phyloP scores from a whole-genome alignment of 2,113 vertebrate species.

The Calonectris borealis region DNA sequence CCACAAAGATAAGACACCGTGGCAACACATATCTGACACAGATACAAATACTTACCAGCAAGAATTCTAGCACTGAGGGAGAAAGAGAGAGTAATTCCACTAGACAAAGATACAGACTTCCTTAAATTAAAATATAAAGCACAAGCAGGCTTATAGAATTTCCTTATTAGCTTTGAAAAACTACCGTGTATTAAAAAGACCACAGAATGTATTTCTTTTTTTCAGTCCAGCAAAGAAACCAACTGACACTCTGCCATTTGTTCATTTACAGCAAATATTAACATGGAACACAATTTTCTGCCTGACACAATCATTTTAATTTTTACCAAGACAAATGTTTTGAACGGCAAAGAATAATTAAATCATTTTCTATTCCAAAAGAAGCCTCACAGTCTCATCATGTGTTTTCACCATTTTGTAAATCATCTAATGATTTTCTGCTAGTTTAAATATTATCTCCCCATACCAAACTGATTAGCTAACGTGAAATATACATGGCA shows the following conservation, averaged over 20 bases:
- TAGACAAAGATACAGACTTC: background rate
- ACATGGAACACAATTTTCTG: constrained; percentile 61
- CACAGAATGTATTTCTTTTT: background rate
- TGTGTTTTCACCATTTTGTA: constrained; percentile 35
- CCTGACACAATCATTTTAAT: constrained; percentile 57
- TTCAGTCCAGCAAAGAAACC: background rate
- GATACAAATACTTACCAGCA: background rate
- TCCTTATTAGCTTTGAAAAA: constrained; percentile 28
- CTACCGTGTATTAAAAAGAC: background rate
- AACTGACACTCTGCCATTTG: background rate
- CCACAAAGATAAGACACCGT: background rate
- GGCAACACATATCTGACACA: background rate
- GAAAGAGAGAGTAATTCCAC: background rate
- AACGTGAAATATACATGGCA: background rate
- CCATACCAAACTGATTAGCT: constrained; percentile 53
- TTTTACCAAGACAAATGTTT: constrained; percentile 60
- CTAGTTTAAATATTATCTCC: constrained; percentile 63
- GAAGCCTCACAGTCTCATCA: background rate
- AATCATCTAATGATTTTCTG: constrained; percentile 72
- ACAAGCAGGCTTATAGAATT: background rate
- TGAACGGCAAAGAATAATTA: constrained; percentile 34
- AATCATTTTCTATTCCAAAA: constrained; percentile 57
- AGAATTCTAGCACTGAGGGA: background rate
- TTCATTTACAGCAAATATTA: constrained; percentile 63
- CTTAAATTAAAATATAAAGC: constrained; percentile 29